phyloP scores from a whole-genome alignment of 2,113 vertebrate genomes.

The Entelurus aequoreus region DNA sequence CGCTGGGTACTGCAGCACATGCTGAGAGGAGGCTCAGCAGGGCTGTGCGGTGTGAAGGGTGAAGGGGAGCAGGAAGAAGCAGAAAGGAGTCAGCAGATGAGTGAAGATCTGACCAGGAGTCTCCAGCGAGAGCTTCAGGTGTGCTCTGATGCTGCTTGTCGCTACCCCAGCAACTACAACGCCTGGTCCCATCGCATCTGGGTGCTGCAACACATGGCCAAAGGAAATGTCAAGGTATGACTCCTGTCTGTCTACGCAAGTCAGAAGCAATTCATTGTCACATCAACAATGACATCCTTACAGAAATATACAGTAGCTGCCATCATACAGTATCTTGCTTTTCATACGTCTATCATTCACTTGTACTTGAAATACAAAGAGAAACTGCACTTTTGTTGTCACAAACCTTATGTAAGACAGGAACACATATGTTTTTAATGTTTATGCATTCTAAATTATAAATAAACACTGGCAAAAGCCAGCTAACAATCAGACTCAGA shows the following conservation, averaged over 20 bases:
- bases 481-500: no score
- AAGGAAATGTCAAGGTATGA: constrained; percentile 84
- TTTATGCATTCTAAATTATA: no score
- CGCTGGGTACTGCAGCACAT: constrained; percentile 91
- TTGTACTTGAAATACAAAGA: no score
- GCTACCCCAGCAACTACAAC: constrained; percentile 97
- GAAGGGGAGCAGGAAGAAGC: constrained; percentile 52
- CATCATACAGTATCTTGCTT: no score
- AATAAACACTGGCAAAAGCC: no score
- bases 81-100: constrained; percentile 29
- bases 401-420: no score
- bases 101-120: constrained; percentile 72
- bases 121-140: constrained; percentile 89
- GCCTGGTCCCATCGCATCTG: constrained; percentile 99
- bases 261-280: no score
- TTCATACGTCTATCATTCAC: no score
- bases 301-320: no score
- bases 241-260: background rate
- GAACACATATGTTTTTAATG: no score
- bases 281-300: no score
- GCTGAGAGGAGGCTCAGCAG: constrained; percentile 73
- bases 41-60: constrained; percentile 61
- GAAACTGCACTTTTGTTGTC: no score
- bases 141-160: constrained; percentile 85
- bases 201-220: constrained; percentile 89